Evolutionary conservation across 2,797 vertebrate genomes (phyloP), one percentile per base, ranked within the genome.

Genomic region (Corythornis leucogaster): DNA sequence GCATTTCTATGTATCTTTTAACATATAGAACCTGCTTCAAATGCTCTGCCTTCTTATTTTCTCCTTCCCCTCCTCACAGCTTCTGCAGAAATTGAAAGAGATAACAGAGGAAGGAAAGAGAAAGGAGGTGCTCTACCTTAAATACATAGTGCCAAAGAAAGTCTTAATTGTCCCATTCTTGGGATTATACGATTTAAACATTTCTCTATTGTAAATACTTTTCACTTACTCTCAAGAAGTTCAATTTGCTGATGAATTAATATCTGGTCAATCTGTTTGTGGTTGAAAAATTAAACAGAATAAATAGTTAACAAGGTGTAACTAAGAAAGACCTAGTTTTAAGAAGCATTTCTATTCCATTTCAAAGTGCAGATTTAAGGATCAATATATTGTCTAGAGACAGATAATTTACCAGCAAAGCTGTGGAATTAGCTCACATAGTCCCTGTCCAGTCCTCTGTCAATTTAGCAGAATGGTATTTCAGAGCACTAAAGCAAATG

Each of bases 241-340:
- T 99, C 98, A n/a, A 98, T 93, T 94, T 99, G 98, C 95, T 99
- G 99, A 97, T 99, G 99, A 97, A 99, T 96, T 93, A 99, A 95
- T 64, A 99, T 86, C 96, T 99, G 98, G 96, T 99, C 99, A 95
- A 99, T 97, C 99, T 99, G 74, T 75, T 95, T 55, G 16, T 38
- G 62, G 70, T 95, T 87, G 83, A 81, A 96, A 95, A 90, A 91
- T 78, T 31, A 90, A 90, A 90, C 14, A 82, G 70, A 86, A 92
- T 19, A 82, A 78, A 78, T 16, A 69, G 45, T 94, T 78, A 89
- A 80, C 12, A 83, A 81, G 16, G 25, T 82, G 26, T 8, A 85
- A 50, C 12, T 54, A 70, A 64, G 25, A 77, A 33, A 91, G 42
- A 58, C 12, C 11, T 22, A 30, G 8, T 67, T 91, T 82, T 67